Evolutionary conservation across 1,140 invertebrate species (phyloP).

Genomic region (Trachymyrmex cornetzi): DNA sequence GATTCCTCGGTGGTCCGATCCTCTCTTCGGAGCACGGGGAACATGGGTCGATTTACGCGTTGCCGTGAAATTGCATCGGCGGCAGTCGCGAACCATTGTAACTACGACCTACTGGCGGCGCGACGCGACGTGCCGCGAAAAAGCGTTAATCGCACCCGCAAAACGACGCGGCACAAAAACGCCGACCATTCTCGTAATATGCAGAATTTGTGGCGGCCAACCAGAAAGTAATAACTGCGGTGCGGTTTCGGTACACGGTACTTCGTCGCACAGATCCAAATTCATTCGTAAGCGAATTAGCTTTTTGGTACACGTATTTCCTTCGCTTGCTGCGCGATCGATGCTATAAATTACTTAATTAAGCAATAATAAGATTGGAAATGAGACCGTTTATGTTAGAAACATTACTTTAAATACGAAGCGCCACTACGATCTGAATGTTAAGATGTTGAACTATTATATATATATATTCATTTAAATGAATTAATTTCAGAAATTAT

Average conservation of each 20-base stretch:
- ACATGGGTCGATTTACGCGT: conserved; percentile 58
- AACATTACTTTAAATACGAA: too few species aligned
- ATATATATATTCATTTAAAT: too few species aligned
- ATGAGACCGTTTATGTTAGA: too few species aligned
- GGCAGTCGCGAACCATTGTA: conserved; percentile 18
- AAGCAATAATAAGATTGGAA: too few species aligned
- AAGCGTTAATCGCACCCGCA: conserved; percentile 24
- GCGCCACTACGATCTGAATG: too few species aligned
- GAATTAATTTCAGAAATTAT: too few species aligned
- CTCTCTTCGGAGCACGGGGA: background rate
- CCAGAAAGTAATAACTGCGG: conserved; percentile 38
- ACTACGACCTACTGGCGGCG: background rate
- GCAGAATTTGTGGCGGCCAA: conserved; percentile 26
- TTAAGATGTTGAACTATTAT: too few species aligned
- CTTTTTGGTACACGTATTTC: conserved; percentile 24
- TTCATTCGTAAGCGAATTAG: conserved; percentile 9
- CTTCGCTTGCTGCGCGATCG: background rate
- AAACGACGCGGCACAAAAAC: conserved; percentile 31
- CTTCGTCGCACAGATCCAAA: background rate
- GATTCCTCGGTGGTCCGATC: conserved; percentile 39
- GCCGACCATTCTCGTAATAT: conserved; percentile 16
- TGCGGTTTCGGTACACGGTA: conserved; percentile 11
- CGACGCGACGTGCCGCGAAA: background rate
- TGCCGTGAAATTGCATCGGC: conserved; percentile 22
- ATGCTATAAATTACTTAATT: background rate